Conservation (phyloP, 2,797 vertebrate genomes). For the Ataeniobius toweri region DNA sequence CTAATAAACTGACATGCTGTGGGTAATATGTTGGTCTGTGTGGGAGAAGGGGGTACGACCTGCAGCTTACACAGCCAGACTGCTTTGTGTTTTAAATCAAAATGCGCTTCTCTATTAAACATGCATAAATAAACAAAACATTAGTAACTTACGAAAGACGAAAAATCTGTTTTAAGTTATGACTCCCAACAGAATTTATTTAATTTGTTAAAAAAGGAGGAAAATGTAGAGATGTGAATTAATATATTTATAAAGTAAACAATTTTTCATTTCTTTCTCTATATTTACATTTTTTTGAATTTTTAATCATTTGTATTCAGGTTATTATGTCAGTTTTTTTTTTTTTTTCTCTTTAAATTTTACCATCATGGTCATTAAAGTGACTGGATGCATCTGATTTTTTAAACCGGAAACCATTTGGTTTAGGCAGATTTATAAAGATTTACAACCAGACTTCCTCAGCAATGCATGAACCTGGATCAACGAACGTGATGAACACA, state of each 20-base stretch:
- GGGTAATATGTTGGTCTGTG: too few species aligned
- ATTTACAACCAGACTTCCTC: neutral
- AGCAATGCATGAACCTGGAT: neutral
- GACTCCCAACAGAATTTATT: too few species aligned
- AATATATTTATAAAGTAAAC: neutral
- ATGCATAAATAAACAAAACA: too few species aligned
- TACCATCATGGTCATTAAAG: neutral
- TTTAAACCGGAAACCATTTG: too few species aligned
- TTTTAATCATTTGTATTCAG: neutral
- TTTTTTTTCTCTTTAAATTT: neutral
- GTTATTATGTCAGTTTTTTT: neutral
- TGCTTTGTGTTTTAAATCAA: too few species aligned
- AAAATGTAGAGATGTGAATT: neutral
- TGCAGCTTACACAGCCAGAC: too few species aligned
- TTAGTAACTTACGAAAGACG: too few species aligned
- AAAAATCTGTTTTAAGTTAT: too few species aligned
- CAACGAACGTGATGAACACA: constrained; percentile 13
- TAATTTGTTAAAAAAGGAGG: neutral
- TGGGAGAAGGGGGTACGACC: too few species aligned
- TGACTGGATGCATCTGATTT: too few species aligned
- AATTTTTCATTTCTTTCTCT: neutral
- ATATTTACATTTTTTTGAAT: neutral
- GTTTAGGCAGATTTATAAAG: neutral
- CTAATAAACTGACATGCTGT: neutral
- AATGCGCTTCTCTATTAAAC: too few species aligned